Evolutionary conservation across 23 tunicate species (phyloP).

Genomic region (Halocynthia roretzi): DNA sequence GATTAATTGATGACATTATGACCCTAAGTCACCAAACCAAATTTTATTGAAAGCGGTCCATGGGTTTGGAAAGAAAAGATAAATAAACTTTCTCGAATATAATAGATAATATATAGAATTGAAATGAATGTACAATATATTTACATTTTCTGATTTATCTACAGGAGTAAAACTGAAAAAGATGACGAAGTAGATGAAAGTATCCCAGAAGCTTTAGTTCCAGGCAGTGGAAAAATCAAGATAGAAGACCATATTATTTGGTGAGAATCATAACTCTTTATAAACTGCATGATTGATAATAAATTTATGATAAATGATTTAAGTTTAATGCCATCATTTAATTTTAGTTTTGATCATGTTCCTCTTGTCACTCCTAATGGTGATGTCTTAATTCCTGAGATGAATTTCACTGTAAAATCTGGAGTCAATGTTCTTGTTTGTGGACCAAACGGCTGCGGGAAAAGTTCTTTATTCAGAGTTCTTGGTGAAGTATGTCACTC

Average conservation of each 20-base stretch:
- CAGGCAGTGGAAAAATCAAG: constrained; percentile 65
- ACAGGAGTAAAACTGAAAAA: neutral
- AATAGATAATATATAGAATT: too few species aligned
- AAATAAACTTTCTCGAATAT: too few species aligned
- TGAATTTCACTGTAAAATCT: constrained; percentile 67
- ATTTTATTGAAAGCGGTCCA: too few species aligned
- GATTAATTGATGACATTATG: neutral
- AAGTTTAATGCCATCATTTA: neutral
- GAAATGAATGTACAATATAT: too few species aligned
- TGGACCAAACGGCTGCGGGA: constrained; percentile 95
- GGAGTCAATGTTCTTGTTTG: constrained; percentile 83
- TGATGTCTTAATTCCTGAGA: constrained; percentile 66
- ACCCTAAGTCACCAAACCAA: too few species aligned
- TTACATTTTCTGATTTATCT: too few species aligned
- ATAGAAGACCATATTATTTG: constrained; percentile 50
- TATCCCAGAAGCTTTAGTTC: constrained; percentile 6
- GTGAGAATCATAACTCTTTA: neutral
- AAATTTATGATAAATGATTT: neutral
- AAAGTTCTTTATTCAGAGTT: constrained; percentile 86
- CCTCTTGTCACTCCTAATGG: constrained; percentile 92
- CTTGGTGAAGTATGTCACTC: constrained; percentile 45
- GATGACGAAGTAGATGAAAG: neutral
- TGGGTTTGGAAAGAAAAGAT: too few species aligned
- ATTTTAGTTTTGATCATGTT: constrained; percentile 57
- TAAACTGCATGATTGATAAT: too few species aligned